Percentiles rank a stretch among this genome's conserved stretches.
Conservation (phyloP, 64 coral and sea anemone species). For the Cladopsammia gracilis region DNA sequence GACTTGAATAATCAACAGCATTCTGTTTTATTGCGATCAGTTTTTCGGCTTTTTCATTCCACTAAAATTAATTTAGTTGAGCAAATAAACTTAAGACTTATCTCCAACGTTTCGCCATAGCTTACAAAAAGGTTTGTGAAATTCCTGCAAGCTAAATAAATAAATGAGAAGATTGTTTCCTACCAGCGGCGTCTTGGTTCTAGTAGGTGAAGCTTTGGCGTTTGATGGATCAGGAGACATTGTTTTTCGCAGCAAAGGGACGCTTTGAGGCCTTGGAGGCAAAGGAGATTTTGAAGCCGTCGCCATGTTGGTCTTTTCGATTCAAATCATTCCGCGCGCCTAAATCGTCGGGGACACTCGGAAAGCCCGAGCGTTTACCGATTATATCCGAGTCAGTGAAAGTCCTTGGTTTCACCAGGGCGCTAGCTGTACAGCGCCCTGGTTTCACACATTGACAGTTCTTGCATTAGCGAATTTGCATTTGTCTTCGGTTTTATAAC, state of each 20-base stretch:
- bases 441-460: too few relatives aligned
- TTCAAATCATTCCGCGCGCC: constrained; percentile 86
- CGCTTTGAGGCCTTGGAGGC: constrained; percentile 83
- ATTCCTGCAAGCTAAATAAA: not conserved
- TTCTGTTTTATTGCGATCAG: not conserved
- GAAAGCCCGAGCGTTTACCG: not conserved
- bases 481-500: too few relatives aligned
- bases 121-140: not conserved
- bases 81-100: not conserved
- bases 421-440: too few relatives aligned
- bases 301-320: constrained; percentile 92
- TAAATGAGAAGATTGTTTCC: constrained; percentile 10
- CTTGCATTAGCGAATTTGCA: too few relatives aligned
- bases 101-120: not conserved
- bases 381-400: not conserved
- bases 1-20: not conserved
- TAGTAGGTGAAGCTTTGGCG: constrained; percentile 51
- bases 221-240: constrained; percentile 71
- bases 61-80: not conserved
- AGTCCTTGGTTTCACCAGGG: too few relatives aligned
- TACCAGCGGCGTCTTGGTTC: constrained; percentile 85
- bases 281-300: constrained; percentile 79
- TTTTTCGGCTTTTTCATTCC: not conserved
- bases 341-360: constrained; percentile 81
- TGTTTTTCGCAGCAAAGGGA: constrained; percentile 82